Base-by-base conservation (phyloP, 2,797 vertebrate species). In the Hapalemur alaotrensis region DNA sequence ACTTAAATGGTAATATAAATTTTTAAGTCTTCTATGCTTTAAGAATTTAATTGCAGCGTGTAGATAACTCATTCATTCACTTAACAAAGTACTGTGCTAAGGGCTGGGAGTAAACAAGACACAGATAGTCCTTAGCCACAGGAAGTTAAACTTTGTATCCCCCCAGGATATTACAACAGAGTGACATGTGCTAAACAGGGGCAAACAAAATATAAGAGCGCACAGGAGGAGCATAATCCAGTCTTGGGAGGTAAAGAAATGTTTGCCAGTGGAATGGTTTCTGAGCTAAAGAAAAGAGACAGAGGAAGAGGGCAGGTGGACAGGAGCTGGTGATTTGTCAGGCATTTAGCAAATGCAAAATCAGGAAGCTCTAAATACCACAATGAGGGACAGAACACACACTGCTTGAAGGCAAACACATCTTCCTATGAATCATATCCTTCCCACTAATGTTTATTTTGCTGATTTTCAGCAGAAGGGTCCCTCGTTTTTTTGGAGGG, bases 371-470 rank as follows among this genome's bases (percentile, higher is more conserved):
- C 30, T 87, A 65, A 81, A 76, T 10, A 57, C 52, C 72, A 94
- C 50, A 28, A 65, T 7, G 23, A 91, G 38, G 13, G 15, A 70
- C 8, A 93, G 35, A 93, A 85, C 2, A 65, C 4, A 57, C 2
- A 50, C 6, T 84, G 50, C 0, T 92, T n/a, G 43, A 90, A 85
- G 72, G 83, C 23, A 76, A 65, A 91, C 50, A 87, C 11, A 13
- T 12, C 67, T 78, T 57, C 75, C 57, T 85, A 25, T 65, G 43
- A 88, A 72, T 46, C 46, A 73, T 30, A 70, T 69, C 41, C 15
- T 93, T 93, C 46, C 65, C 79, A 81, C 35, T 86, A 59, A 92
- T 50, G 52, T 81, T 95, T 85, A 81, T 57, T 94, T 91, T 95
- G 48, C 23, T 81, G 54, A 90, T 32, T 95, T 85, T 88, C 46